Conservation (phyloP, 2,888 invertebrate genomes). For the Conus canariensis region DNA sequence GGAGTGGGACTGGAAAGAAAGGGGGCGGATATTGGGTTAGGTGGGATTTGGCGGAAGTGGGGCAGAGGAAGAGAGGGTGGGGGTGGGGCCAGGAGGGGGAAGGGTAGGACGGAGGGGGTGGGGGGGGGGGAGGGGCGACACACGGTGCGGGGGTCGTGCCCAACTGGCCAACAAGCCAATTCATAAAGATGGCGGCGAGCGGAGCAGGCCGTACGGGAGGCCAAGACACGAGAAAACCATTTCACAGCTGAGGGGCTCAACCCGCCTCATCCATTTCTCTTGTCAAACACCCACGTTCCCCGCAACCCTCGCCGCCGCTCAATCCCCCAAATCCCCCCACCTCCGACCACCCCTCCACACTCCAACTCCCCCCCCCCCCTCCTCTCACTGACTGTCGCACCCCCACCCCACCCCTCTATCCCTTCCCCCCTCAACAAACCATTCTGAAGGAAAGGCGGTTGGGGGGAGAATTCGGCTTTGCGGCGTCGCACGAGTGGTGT, state of each 20-base stretch:
- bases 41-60: too few species aligned
- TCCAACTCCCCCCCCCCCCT: background rate
- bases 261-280: constrained; percentile 26
- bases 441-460: background rate
- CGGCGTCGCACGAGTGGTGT: background rate
- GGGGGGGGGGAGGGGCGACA: too few species aligned
- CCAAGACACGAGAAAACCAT: constrained; percentile 29
- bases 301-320: background rate
- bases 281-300: constrained; percentile 25
- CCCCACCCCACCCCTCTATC: background rate
- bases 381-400: background rate
- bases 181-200: constrained; percentile 29
- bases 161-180: background rate
- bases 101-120: too few species aligned
- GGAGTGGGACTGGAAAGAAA: too few species aligned
- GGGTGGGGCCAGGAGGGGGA: too few species aligned
- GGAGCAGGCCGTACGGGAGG: background rate
- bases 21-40: too few species aligned
- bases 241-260: constrained; percentile 27
- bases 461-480: background rate
- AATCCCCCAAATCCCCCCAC: background rate
- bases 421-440: background rate
- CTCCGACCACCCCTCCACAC: background rate
- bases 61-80: too few species aligned
- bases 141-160: too few species aligned